These are phyloP conservation scores for Podargus strigoides DNA, from an alignment of 2,797 vertebrate species.

Conservation along the genomic window DNA sequence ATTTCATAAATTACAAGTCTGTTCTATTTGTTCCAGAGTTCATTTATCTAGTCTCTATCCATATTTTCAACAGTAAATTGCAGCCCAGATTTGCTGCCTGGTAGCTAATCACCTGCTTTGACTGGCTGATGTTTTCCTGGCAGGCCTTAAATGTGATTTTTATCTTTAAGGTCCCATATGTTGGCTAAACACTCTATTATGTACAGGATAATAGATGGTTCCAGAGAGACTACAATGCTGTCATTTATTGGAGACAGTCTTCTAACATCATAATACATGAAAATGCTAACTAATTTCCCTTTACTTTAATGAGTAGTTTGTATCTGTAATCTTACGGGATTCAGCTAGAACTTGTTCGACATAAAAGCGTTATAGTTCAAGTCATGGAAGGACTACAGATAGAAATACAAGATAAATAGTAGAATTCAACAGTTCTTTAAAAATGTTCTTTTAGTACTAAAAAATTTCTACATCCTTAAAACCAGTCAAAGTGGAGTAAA, in stretches of 20 bases:
- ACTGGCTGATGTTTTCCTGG: background rate
- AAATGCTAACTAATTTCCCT: background rate
- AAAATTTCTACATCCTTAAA: background rate
- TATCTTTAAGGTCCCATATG: background rate
- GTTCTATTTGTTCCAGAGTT: background rate
- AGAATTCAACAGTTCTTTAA: background rate
- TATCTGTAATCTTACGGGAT: background rate
- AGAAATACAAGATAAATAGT: background rate
- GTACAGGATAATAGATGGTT: background rate
- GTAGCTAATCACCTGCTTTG: background rate
- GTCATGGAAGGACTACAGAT: background rate
- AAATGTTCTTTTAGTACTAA: background rate
- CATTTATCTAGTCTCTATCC: background rate
- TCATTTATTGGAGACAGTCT: background rate
- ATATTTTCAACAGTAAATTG: background rate
- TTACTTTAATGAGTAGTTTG: background rate
- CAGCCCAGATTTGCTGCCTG: background rate
- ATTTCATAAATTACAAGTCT: background rate
- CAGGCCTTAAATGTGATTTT: background rate
- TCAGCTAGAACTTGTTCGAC: background rate
- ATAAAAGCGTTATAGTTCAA: background rate
- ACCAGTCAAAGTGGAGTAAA: background rate
- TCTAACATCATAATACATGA: background rate
- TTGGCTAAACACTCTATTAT: background rate
- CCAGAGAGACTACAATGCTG: background rate